Percentiles rank a stretch among this genome's conserved stretches.
phyloP scores from a whole-genome alignment of 2,888 invertebrate species.

The Lacanobia oleracea region DNA sequence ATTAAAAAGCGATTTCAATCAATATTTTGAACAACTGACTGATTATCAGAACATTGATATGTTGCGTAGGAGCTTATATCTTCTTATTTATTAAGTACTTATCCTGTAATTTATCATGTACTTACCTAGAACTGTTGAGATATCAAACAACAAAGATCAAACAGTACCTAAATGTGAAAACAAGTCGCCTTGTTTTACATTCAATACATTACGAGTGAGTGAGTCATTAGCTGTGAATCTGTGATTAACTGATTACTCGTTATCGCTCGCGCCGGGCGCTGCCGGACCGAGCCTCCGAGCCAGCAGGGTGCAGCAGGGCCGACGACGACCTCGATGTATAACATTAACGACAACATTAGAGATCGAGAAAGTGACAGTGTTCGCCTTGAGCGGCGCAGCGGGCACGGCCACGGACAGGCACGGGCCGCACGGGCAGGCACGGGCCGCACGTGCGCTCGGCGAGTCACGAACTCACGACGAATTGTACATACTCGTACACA shows the following conservation, averaged over 20 bases:
- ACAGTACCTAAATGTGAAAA: constrained; percentile 4
- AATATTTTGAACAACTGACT: background rate
- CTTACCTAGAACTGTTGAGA: background rate
- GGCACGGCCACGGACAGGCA: background rate
- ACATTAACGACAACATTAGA: constrained; percentile 15
- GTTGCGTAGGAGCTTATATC: background rate
- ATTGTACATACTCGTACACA: background rate
- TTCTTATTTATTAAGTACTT: background rate
- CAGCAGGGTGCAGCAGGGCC: background rate
- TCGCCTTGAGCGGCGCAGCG: background rate
- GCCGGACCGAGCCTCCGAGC: background rate
- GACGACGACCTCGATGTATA: constrained; percentile 3
- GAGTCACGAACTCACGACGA: background rate
- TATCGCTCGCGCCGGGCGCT: background rate
- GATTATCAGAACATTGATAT: background rate
- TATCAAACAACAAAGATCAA: constrained; percentile 5
- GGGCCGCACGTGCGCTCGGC: background rate
- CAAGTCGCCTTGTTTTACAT: background rate
- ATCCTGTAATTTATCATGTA: background rate
- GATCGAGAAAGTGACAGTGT: constrained; percentile 47
- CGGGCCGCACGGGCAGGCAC: background rate
- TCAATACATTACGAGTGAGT: constrained; percentile 12
- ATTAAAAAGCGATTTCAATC: background rate
- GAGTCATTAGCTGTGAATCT: constrained; percentile 30
- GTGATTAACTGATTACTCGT: constrained; percentile 17